Evolutionary conservation across 1,140 invertebrate species (phyloP).

Genomic region (Tribolium madens): DNA sequence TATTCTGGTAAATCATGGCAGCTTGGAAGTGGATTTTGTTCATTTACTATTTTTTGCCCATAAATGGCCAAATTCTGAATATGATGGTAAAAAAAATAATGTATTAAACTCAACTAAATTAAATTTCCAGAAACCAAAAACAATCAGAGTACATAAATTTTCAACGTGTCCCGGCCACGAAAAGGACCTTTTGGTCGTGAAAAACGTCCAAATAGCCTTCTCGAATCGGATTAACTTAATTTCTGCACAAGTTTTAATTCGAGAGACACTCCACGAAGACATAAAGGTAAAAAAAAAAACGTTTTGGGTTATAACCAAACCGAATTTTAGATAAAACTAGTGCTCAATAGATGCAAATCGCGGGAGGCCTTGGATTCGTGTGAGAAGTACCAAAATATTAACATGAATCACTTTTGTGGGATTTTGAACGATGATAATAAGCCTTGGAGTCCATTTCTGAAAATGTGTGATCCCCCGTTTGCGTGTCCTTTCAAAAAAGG

Average conservation of each 20-base stretch:
- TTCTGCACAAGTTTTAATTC: not conserved
- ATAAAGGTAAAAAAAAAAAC: conserved; percentile 7
- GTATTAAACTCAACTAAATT: too few species aligned
- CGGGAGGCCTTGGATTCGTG: conserved; percentile 26
- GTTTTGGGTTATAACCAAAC: not conserved
- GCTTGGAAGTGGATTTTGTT: not conserved
- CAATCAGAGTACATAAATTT: conserved; percentile 5
- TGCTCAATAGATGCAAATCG: not conserved
- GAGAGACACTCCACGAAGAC: not conserved
- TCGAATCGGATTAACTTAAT: not conserved
- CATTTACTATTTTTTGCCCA: not conserved
- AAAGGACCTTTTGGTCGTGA: not conserved
- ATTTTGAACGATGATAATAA: not conserved
- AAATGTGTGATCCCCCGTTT: not conserved
- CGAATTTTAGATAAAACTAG: not conserved
- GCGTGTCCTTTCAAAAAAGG: not conserved
- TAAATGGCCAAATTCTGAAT: not conserved
- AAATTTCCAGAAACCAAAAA: not conserved
- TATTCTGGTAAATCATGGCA: too few species aligned
- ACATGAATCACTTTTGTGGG: not conserved
- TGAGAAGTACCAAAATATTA: conserved; percentile 20
- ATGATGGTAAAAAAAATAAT: conserved; percentile 1
- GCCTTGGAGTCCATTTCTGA: not conserved
- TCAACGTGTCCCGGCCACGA: not conserved
- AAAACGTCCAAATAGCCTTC: not conserved